Evolutionary conservation across 1,140 invertebrate genomes (phyloP).

Genomic region (Cydia amplana): DNA sequence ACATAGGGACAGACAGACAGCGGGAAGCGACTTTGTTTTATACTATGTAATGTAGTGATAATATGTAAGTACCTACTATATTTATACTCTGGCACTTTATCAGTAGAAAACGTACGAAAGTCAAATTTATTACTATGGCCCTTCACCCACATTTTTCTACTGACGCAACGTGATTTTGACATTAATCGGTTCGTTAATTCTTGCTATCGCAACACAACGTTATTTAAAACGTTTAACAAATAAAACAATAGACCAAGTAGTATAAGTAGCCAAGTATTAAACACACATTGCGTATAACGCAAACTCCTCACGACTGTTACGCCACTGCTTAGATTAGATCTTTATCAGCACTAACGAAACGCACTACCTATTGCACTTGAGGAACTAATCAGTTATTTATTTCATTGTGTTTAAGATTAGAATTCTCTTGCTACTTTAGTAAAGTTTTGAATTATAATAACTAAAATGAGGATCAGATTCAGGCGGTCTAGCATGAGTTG

Average conservation of each 20-base stretch:
- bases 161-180: neutral
- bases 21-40: no score
- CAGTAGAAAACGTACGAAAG: no score
- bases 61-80: no score
- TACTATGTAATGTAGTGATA: no score
- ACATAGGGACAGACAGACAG: no score
- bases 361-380: neutral
- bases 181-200: slow-evolving; percentile 8
- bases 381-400: slow-evolving; percentile 9
- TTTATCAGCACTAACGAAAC: slow-evolving; percentile 14
- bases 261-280: neutral
- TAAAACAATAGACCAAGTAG: neutral
- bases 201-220: neutral
- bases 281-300: neutral
- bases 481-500: no score
- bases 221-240: neutral
- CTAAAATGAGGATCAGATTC: no score
- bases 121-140: no score
- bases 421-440: no score
- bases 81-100: no score
- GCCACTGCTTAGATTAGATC: slow-evolving; percentile 4
- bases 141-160: no score
- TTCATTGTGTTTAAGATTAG: neutral
- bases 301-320: neutral
- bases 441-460: no score